Evolutionary conservation across 2,888 invertebrate genomes (phyloP).

Genomic region (Callinectes sapidus): DNA sequence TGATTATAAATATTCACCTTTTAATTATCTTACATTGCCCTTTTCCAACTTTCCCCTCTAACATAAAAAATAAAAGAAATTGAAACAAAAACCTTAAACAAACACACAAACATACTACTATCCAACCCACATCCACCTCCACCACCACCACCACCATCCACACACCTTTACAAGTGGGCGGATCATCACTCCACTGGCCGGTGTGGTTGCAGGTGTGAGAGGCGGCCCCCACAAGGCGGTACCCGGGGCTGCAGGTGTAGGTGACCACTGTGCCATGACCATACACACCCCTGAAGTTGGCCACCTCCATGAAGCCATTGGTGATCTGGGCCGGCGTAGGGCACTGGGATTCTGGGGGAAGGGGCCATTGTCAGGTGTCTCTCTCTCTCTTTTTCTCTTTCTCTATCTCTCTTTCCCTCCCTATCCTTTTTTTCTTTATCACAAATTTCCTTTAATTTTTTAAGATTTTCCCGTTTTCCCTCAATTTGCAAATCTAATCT

Average conservation of each 20-base stretch:
- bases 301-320: conserved; percentile 73
- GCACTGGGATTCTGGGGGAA: conserved; percentile 72
- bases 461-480: neutral
- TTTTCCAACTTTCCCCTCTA: too few species aligned
- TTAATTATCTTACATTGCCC: too few species aligned
- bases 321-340: conserved; percentile 71
- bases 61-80: too few species aligned
- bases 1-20: too few species aligned
- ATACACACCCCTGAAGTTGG: conserved; percentile 72
- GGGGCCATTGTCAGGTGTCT: neutral
- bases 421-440: too few species aligned
- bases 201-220: conserved; percentile 57
- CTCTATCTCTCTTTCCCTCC: too few species aligned
- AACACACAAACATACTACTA: neutral
- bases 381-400: too few species aligned
- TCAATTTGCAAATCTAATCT: neutral
- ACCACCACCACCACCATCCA: neutral
- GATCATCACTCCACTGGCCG: conserved; percentile 56
- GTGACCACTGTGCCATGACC: conserved; percentile 73
- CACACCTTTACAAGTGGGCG: conserved; percentile 62
- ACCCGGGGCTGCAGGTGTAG: conserved; percentile 73
- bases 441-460: neutral
- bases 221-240: conserved; percentile 63
- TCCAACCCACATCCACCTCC: neutral
- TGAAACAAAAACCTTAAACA: neutral